phyloP scores from a whole-genome alignment of 2,113 vertebrate species.

The Athene cunicularia region DNA sequence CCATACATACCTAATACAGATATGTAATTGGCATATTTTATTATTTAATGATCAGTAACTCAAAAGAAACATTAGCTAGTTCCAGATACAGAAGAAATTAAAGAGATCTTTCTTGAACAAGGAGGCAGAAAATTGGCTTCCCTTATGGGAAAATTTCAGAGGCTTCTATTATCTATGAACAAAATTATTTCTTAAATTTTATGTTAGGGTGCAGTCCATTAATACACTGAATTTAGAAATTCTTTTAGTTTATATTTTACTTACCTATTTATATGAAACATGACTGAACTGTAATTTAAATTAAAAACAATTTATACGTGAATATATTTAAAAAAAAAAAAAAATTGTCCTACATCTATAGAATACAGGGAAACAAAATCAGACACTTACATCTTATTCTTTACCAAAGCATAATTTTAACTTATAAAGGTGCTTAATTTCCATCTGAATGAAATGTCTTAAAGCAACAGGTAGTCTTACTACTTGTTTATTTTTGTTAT shows the following conservation, averaged over 20 bases:
- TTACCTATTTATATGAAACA: background rate
- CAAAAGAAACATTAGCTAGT: background rate
- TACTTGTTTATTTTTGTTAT: background rate
- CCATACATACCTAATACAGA: background rate
- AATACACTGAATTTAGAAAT: background rate
- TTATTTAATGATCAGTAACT: background rate
- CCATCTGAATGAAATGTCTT: background rate
- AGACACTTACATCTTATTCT: background rate
- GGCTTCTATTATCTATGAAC: background rate
- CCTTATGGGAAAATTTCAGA: background rate
- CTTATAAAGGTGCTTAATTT: background rate
- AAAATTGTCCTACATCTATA: fast-evolving
- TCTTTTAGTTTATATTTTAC: background rate
- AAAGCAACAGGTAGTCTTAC: background rate
- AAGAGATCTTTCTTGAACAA: background rate
- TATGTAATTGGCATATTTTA: background rate
- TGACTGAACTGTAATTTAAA: background rate
- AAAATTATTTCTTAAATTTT: background rate
- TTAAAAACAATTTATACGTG: background rate
- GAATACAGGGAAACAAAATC: background rate
- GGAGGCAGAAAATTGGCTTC: background rate
- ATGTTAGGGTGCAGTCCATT: background rate
- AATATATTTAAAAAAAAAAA: background rate
- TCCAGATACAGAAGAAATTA: background rate
- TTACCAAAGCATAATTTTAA: background rate